Conservation (phyloP, 2,113 vertebrate genomes). For the Nothocercus julius region DNA sequence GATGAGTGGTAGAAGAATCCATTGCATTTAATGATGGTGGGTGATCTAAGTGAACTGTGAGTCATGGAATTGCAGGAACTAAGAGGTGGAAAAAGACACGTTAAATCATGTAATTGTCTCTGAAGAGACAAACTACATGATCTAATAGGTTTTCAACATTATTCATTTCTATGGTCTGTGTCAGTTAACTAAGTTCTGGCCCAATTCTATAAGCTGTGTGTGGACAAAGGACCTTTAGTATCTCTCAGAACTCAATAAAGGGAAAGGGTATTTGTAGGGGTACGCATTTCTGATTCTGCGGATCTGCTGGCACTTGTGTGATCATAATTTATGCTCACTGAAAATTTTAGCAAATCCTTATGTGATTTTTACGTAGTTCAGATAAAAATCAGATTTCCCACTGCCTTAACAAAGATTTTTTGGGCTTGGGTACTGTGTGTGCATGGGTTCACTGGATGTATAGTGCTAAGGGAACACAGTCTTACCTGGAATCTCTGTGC, state of each 20-base stretch:
- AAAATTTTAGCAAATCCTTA: neutral
- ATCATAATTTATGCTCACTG: neutral
- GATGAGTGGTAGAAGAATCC: neutral
- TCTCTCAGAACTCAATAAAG: neutral
- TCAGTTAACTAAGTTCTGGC: neutral
- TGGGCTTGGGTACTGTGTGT: neutral
- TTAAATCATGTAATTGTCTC: neutral
- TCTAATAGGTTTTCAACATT: neutral
- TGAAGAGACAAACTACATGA: neutral
- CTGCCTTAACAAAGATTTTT: neutral
- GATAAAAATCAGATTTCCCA: neutral
- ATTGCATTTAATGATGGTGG: neutral
- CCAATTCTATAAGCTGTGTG: neutral
- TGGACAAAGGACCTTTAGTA: neutral
- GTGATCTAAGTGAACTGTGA: neutral
- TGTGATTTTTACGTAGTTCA: neutral
- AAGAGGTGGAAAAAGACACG: neutral
- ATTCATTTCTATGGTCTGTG: neutral
- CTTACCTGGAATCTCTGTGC: neutral
- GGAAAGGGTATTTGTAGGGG: neutral
- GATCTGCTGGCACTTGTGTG: neutral
- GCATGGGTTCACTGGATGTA: neutral
- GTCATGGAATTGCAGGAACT: neutral
- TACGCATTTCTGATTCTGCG: neutral
- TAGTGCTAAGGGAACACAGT: neutral